These are phyloP conservation scores for Spodoptera picta DNA, from an alignment of 2,888 invertebrate genomes.

Conservation along the genomic window DNA sequence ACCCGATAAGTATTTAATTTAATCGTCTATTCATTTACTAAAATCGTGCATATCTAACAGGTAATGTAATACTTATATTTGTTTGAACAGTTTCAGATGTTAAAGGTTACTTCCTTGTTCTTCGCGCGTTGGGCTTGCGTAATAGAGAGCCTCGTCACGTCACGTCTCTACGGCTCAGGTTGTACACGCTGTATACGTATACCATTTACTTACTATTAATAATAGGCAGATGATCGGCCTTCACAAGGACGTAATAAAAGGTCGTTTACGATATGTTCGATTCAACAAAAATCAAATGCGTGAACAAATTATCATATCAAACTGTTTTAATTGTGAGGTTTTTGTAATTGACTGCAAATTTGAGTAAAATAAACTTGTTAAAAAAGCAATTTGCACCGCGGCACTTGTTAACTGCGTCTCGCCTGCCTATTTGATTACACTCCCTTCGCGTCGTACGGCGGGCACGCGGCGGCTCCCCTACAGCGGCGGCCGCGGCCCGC, in stretches of 20 bases:
- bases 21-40: conserved; percentile 61
- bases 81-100: conserved; percentile 80
- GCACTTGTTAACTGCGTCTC: conserved; percentile 60
- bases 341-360: conserved; percentile 59
- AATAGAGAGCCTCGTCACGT: conserved; percentile 76
- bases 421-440: conserved; percentile 66
- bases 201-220: conserved; percentile 65
- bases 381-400: conserved; percentile 67
- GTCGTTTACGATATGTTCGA: conserved; percentile 65
- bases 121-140: conserved; percentile 74
- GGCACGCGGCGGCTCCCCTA: conserved; percentile 40
- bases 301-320: conserved; percentile 56
- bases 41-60: conserved; percentile 81
- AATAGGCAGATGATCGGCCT: conserved; percentile 78
- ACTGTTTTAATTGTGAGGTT: conserved; percentile 52
- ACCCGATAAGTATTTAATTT: conserved; percentile 53
- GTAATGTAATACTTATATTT: conserved; percentile 79
- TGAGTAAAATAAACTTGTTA: conserved; percentile 63
- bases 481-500: conserved; percentile 30
- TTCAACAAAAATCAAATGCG: conserved; percentile 60
- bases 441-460: conserved; percentile 53
- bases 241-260: conserved; percentile 79
- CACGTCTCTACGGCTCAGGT: conserved; percentile 71
- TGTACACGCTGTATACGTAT: conserved; percentile 67
- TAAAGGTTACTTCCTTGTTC: conserved; percentile 86